phyloP scores from a whole-genome alignment of 1,140 invertebrate genomes.

The Ladona fulva region DNA sequence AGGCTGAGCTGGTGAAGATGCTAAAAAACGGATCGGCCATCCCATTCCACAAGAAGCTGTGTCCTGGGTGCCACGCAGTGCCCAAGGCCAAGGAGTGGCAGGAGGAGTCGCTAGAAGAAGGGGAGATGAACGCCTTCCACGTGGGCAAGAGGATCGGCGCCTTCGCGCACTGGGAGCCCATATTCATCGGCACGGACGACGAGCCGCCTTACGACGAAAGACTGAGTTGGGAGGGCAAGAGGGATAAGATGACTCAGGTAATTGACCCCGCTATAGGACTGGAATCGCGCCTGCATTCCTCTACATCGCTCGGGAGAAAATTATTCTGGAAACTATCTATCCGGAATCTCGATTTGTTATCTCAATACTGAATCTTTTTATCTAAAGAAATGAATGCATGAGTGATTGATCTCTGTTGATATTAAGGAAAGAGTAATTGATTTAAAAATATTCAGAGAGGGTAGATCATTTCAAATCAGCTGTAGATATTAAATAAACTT shows the following conservation, averaged over 20 bases:
- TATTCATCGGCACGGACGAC: slow-evolving; percentile 74
- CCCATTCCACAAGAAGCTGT: slow-evolving; percentile 85
- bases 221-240: slow-evolving; percentile 81
- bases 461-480: too few species aligned
- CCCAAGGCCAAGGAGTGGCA: slow-evolving; percentile 75
- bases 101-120: slow-evolving; percentile 46
- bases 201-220: slow-evolving; percentile 84
- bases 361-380: not conserved
- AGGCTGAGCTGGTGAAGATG: slow-evolving; percentile 64
- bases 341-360: too few species aligned
- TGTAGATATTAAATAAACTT: too few species aligned
- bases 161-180: slow-evolving; percentile 82
- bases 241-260: slow-evolving; percentile 91
- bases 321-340: not conserved
- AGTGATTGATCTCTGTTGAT: too few species aligned
- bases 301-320: too few species aligned
- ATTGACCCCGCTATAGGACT: slow-evolving; percentile 13
- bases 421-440: too few species aligned
- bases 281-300: not conserved
- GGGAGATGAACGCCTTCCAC: slow-evolving; percentile 67
- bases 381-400: too few species aligned
- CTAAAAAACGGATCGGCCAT: slow-evolving; percentile 66
- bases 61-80: slow-evolving; percentile 78
- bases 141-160: slow-evolving; percentile 70
- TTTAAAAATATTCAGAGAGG: too few species aligned